Conservation (phyloP, 2,888 invertebrate genomes). For the Lycia hirtaria region DNA sequence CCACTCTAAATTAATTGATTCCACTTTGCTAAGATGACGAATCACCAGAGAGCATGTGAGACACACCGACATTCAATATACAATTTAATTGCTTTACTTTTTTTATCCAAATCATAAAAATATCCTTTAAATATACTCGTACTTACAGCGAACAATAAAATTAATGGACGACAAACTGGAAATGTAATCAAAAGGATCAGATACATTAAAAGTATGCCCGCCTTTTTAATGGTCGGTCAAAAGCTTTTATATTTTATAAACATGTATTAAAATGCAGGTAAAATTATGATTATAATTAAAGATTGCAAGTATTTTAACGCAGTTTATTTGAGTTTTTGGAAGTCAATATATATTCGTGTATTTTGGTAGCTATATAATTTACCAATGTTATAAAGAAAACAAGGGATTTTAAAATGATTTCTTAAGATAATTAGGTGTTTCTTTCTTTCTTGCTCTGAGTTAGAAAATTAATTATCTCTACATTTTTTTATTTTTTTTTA, state of each 20-base stretch:
- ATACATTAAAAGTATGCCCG: slow-evolving; percentile 40
- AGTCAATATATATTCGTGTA: no score
- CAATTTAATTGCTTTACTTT: slow-evolving; percentile 18
- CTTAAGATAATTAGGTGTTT: no score
- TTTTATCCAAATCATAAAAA: slow-evolving; percentile 26
- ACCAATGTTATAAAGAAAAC: no score
- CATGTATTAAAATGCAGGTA: neutral
- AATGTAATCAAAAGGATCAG: slow-evolving; percentile 35
- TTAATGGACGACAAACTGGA: slow-evolving; percentile 26
- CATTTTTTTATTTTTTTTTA: no score
- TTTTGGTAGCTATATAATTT: no score
- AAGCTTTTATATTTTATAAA: neutral
- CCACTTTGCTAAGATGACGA: slow-evolving; percentile 8
- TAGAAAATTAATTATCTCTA: no score
- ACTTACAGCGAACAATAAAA: slow-evolving; percentile 26
- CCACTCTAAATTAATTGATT: slow-evolving; percentile 9
- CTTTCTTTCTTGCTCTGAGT: no score
- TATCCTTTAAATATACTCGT: slow-evolving; percentile 28
- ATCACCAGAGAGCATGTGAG: slow-evolving; percentile 5
- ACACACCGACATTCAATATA: slow-evolving; percentile 18
- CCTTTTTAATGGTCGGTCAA: slow-evolving; percentile 31
- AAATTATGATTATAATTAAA: no score
- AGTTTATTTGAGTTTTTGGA: no score
- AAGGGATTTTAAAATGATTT: no score
- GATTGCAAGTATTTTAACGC: no score